Percentiles rank a stretch among this genome's conserved stretches.
These are phyloP conservation scores for Stenoptilia bipunctidactyla DNA, from an alignment of 2,888 invertebrate genomes.

Conservation along the genomic window DNA sequence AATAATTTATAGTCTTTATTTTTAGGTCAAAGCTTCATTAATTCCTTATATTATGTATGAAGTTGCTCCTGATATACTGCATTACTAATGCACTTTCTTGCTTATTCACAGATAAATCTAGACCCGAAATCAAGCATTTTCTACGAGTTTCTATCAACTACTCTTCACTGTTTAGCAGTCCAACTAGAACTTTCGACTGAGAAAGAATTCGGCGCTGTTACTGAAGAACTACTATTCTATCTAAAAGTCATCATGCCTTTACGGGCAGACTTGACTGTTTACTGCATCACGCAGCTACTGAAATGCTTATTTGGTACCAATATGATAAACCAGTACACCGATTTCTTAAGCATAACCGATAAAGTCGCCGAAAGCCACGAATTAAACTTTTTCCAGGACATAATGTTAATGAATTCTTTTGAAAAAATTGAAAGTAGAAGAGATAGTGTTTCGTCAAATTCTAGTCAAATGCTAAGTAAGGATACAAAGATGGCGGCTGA, in stretches of 20 bases:
- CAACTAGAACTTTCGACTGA: conserved; percentile 78
- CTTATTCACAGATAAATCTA: conserved; percentile 76
- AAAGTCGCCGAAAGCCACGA: conserved; percentile 14
- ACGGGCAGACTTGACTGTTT: conserved; percentile 77
- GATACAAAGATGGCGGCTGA: conserved; percentile 46
- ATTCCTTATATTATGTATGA: too few species aligned
- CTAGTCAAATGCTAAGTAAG: conserved; percentile 44
- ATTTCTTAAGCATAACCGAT: conserved; percentile 44
- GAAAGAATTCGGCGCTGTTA: conserved; percentile 78
- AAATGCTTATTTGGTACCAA: conserved; percentile 85
- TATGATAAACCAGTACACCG: conserved; percentile 61
- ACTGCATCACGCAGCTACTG: conserved; percentile 82
- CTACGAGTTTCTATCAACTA: conserved; percentile 73
- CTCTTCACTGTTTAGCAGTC: conserved; percentile 76
- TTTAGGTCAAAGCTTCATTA: too few species aligned
- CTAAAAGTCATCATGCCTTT: conserved; percentile 78
- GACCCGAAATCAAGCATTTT: conserved; percentile 84
- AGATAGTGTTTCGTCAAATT: conserved; percentile 37
- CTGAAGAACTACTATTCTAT: conserved; percentile 85
- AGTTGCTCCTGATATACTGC: too few species aligned
- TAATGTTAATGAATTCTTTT: conserved; percentile 37
- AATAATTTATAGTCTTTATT: too few species aligned
- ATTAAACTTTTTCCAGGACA: conserved; percentile 36
- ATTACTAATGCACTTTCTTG: conserved; percentile 11
- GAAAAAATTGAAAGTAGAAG: conserved; percentile 30